These are phyloP conservation scores for Stenopsyche tienmushanensis DNA, from an alignment of 1,140 invertebrate species.

Conservation along the genomic window DNA sequence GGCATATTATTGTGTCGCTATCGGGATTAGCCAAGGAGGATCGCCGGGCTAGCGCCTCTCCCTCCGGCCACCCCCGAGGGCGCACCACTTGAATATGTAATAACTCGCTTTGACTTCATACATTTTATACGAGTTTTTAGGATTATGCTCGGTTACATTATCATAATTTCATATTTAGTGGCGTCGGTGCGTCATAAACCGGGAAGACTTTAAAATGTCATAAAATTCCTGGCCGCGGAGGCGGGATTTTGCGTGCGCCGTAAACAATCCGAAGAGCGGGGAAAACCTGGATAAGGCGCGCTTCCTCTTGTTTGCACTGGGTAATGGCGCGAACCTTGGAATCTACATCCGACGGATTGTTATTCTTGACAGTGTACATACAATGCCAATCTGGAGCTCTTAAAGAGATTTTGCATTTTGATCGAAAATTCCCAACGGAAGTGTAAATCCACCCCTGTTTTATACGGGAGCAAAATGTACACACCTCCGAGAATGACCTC, in stretches of 20 bases:
- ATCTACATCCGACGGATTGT: not conserved
- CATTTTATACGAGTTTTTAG: slow-evolving; percentile 41
- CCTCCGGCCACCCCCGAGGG: not conserved
- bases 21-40: slow-evolving; percentile 15
- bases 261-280: not conserved
- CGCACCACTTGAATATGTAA: slow-evolving; percentile 31
- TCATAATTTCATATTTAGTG: slow-evolving; percentile 40
- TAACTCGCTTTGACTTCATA: slow-evolving; percentile 37
- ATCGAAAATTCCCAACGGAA: too few relatives aligned
- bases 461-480: too few relatives aligned
- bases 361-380: too few relatives aligned
- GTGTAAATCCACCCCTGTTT: too few relatives aligned
- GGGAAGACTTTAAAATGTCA: slow-evolving; percentile 27
- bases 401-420: too few relatives aligned
- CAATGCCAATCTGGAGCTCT: too few relatives aligned
- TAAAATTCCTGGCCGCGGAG: slow-evolving; percentile 18
- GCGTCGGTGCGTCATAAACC: slow-evolving; percentile 29
- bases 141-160: slow-evolving; percentile 41
- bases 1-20: slow-evolving; percentile 24
- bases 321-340: not conserved
- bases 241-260: slow-evolving; percentile 7
- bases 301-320: slow-evolving; percentile 15
- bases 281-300: slow-evolving; percentile 6
- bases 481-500: not conserved
- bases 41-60: not conserved